These are phyloP conservation scores for Berghia stephanieae DNA, from an alignment of 1,140 invertebrate species.

Conservation along the genomic window DNA sequence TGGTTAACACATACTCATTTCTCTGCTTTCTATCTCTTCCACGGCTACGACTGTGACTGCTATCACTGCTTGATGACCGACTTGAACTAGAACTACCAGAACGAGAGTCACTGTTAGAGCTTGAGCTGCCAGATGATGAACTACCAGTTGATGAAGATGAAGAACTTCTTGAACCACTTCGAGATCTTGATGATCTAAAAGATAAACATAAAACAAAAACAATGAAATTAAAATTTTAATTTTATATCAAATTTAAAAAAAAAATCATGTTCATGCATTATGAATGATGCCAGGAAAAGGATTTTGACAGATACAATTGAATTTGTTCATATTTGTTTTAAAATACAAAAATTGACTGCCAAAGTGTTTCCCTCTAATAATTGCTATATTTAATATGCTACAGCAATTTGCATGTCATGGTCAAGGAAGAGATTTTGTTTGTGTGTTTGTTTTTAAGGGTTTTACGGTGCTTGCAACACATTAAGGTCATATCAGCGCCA, in stretches of 20 bases:
- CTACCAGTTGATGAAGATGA: constrained; percentile 51
- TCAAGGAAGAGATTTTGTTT: not conserved
- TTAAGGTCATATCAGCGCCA: too few species aligned
- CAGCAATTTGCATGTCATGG: not conserved
- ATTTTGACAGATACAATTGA: not conserved
- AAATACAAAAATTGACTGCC: too few species aligned
- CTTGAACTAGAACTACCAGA: constrained; percentile 52
- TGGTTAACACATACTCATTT: constrained; percentile 30
- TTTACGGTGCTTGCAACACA: too few species aligned
- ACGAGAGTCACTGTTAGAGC: constrained; percentile 46
- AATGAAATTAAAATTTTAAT: not conserved
- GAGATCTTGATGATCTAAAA: constrained; percentile 39
- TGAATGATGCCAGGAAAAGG: not conserved
- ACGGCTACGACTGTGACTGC: constrained; percentile 31
- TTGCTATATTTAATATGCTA: not conserved
- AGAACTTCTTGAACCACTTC: constrained; percentile 47
- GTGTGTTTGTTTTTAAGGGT: too few species aligned
- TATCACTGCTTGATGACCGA: constrained; percentile 46
- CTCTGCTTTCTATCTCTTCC: constrained; percentile 30
- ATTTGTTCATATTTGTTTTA: not conserved
- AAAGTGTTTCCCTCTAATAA: not conserved
- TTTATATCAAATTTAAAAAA: not conserved
- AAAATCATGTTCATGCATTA: too few species aligned
- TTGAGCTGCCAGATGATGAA: constrained; percentile 49
- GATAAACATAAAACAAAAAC: not conserved